Conservation (phyloP, 2,888 invertebrate genomes). For the Andrena bucephala region DNA sequence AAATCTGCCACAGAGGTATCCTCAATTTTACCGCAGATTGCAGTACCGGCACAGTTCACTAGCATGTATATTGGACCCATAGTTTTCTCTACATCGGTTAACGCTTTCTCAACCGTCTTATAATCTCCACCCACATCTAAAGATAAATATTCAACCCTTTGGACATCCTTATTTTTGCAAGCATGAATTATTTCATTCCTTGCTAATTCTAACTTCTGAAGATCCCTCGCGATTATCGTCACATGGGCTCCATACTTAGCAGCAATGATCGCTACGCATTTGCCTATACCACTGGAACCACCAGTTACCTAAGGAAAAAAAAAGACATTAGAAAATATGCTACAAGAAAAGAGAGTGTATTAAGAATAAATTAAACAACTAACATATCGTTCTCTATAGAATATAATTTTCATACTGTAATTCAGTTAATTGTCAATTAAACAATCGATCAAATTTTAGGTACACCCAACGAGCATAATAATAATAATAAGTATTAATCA, state of each 20-base stretch:
- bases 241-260: conserved; percentile 94
- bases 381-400: neutral
- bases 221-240: conserved; percentile 95
- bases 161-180: conserved; percentile 85
- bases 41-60: conserved; percentile 96
- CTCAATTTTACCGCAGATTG: conserved; percentile 93
- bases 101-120: conserved; percentile 87
- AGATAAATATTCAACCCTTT: conserved; percentile 88
- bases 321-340: neutral
- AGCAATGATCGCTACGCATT: conserved; percentile 92
- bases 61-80: conserved; percentile 95
- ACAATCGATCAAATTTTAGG: neutral
- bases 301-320: conserved; percentile 90
- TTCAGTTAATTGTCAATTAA: neutral
- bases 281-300: conserved; percentile 98
- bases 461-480: neutral
- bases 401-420: no score
- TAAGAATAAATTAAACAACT: neutral
- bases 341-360: neutral
- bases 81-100: conserved; percentile 88
- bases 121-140: conserved; percentile 90
- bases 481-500: neutral
- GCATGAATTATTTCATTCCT: conserved; percentile 87
- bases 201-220: conserved; percentile 89
- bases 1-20: conserved; percentile 89